Base-by-base conservation (phyloP, 2,888 invertebrate genomes). In the Drosophila percnosoma region DNA sequence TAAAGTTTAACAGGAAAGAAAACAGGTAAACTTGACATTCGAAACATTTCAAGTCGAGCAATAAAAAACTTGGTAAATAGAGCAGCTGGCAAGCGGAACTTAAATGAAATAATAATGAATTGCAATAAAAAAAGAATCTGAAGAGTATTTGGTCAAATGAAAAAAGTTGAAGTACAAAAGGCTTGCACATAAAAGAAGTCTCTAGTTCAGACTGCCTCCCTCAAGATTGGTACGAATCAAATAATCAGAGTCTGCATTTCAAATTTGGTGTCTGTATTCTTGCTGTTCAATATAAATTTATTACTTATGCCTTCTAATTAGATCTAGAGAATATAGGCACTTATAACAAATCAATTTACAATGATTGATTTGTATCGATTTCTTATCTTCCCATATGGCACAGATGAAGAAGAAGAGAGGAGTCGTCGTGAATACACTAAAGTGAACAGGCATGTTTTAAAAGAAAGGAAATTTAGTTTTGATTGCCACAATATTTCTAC, bases 41-140 rank as follows among this genome's bases (percentile, higher is more conserved):
- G 55, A 65, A 40, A 66, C 52, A 51, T 45, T 36, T 40, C 45
- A 66, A 57, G 29, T 31, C 34, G 18, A 42, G n/a, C 51, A 68
- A 36, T 57, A 51, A 55, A 18, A 65, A 68, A 68, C 67, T 54
- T 67, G 40, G 8, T 40, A 58, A 78, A 71, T 54, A 27, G 38
- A 40, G 29, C 15, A 55, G 15, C 24, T 36, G 6, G 18, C 24
- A 62, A 13, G 33, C 21, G 24, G 24, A 27, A 52, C 24, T 49
- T 2, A 1, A 3, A 49, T 49, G 15, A 45, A 49, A 49, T 10
- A 18, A 5, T 49, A 49, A 49, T 49, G 18, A 27, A 45, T 15
- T 45, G 24, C 24, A 45, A 45, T 29, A 49, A 11, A 18, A 10
- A 18, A 11, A 10, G 3, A 11, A 45, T 21, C 21, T 21, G 45